Conservation (phyloP, 1,140 invertebrate species). For the Callitettix versicolor region DNA sequence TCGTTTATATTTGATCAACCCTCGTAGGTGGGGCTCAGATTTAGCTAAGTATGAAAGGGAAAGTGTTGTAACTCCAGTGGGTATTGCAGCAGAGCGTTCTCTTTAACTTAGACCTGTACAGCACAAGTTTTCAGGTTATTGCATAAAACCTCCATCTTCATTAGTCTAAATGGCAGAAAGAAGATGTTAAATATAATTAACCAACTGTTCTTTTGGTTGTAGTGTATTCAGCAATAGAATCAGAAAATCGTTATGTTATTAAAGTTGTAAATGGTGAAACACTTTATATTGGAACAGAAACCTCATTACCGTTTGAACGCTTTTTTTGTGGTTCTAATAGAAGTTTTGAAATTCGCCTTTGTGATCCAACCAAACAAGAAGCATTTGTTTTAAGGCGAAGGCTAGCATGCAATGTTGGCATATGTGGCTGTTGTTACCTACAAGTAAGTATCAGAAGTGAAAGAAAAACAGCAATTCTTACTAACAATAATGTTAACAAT, state of each 20-base stretch:
- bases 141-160: too few species aligned
- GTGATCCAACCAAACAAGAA: conserved; percentile 51
- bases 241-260: conserved; percentile 11
- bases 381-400: conserved; percentile 43
- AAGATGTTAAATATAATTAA: too few species aligned
- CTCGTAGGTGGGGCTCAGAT: too few species aligned
- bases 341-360: conserved; percentile 45
- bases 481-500: too few species aligned
- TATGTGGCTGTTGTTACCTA: conserved; percentile 16
- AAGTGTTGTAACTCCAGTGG: too few species aligned
- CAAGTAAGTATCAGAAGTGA: conserved; percentile 13
- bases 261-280: conserved; percentile 4
- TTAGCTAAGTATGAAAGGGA: too few species aligned
- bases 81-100: too few species aligned
- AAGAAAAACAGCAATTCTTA: too few species aligned
- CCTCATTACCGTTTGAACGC: not conserved
- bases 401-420: conserved; percentile 31
- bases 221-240: conserved; percentile 9
- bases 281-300: conserved; percentile 6
- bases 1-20: too few species aligned
- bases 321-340: conserved; percentile 44
- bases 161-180: too few species aligned
- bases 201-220: not conserved
- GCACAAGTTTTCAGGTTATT: too few species aligned
- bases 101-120: too few species aligned